phyloP scores from a whole-genome alignment of 1,140 invertebrate genomes.

The Drosophila guanche region DNA sequence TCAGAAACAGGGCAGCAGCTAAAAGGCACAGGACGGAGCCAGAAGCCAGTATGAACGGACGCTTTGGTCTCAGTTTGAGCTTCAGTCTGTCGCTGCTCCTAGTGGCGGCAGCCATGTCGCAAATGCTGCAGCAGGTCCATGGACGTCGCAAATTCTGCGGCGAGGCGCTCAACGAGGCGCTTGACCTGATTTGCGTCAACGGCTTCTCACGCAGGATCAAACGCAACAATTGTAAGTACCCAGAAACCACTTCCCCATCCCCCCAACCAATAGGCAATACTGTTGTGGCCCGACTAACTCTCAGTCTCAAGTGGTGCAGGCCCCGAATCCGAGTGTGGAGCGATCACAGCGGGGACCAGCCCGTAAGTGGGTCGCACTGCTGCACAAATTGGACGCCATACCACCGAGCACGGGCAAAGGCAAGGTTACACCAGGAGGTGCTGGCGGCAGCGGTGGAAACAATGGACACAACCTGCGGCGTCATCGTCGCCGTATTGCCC shows the following conservation, averaged over 20 bases:
- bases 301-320: conserved; percentile 33
- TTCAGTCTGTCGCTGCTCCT: conserved; percentile 57
- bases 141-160: conserved; percentile 62
- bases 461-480: conserved; percentile 39
- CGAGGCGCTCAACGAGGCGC: conserved; percentile 56
- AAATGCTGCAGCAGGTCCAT: conserved; percentile 57
- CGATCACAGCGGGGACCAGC: background rate
- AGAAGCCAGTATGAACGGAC: conserved; percentile 28
- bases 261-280: background rate
- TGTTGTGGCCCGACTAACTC: conserved; percentile 4
- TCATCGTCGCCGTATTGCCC: conserved; percentile 54
- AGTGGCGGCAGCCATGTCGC: conserved; percentile 46
- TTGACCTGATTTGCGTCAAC: conserved; percentile 64
- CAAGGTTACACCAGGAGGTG: background rate
- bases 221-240: conserved; percentile 56
- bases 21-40: no score
- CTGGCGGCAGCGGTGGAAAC: background rate
- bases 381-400: conserved; percentile 4
- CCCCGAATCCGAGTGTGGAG: conserved; percentile 1
- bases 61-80: conserved; percentile 27
- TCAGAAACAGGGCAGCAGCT: no score
- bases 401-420: background rate
- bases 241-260: background rate
- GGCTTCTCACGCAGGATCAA: conserved; percentile 52
- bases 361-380: conserved; percentile 14